phyloP scores from a whole-genome alignment of 2,113 vertebrate genomes.

The Brachionichthys hirsutus region DNA sequence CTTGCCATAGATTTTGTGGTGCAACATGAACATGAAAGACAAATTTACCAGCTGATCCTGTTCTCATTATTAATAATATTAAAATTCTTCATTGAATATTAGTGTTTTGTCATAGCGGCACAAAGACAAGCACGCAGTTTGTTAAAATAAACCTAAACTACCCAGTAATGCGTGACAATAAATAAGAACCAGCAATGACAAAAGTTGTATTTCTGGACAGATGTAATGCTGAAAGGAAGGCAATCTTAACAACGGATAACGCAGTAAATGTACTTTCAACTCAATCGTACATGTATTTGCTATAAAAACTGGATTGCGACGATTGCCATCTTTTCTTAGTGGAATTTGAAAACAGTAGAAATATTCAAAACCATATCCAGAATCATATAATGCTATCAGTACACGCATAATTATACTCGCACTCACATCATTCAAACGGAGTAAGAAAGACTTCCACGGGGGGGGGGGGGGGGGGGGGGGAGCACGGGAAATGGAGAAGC shows the following conservation, averaged over 20 bases:
- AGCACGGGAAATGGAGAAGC: conserved; percentile 62
- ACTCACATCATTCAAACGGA: conserved; percentile 15
- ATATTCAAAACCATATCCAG: not conserved
- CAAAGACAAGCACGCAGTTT: not conserved
- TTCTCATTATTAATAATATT: too few relatives aligned
- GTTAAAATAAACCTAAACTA: too few relatives aligned
- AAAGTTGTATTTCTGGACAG: too few relatives aligned
- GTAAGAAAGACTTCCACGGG: conserved; percentile 39
- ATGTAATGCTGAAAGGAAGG: too few relatives aligned
- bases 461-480: conserved; percentile 46
- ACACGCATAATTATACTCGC: conserved; percentile 20
- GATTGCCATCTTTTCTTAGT: not conserved
- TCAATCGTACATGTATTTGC: too few relatives aligned
- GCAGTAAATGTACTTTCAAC: too few relatives aligned
- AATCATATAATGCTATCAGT: not conserved
- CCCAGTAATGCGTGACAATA: too few relatives aligned
- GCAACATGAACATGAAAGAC: not conserved
- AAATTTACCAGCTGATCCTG: not conserved
- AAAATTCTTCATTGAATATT: too few relatives aligned
- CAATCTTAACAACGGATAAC: too few relatives aligned
- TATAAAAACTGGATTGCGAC: too few relatives aligned
- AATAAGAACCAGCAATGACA: too few relatives aligned
- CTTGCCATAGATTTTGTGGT: not conserved
- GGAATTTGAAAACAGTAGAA: not conserved
- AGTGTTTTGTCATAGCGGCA: not conserved